These are phyloP conservation scores for Carpatolechia fugitivella DNA, from an alignment of 2,888 invertebrate genomes.

Conservation along the genomic window DNA sequence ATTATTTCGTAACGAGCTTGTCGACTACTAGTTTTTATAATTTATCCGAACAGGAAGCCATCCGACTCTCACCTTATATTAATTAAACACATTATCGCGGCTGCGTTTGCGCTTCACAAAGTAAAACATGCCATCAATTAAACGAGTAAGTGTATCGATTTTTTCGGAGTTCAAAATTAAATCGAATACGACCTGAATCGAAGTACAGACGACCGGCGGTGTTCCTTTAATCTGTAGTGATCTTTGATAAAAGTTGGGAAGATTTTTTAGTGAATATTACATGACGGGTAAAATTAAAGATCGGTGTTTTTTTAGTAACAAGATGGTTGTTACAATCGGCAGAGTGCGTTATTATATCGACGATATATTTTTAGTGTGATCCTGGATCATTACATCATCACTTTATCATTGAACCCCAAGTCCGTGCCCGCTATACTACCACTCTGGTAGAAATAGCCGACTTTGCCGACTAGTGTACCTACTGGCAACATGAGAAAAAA, in stretches of 20 bases:
- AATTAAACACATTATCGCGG: slow-evolving; percentile 51
- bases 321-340: too few species aligned
- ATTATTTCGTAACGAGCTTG: slow-evolving; percentile 43
- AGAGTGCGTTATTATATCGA: too few species aligned
- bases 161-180: not conserved
- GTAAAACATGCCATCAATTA: slow-evolving; percentile 17
- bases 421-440: too few species aligned
- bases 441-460: too few species aligned
- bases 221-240: not conserved
- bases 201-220: not conserved
- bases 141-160: slow-evolving; percentile 15
- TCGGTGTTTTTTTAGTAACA: too few species aligned
- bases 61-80: slow-evolving; percentile 47
- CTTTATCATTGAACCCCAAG: too few species aligned
- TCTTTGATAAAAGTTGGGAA: not conserved
- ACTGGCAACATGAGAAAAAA: too few species aligned
- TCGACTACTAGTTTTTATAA: slow-evolving; percentile 41
- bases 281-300: not conserved
- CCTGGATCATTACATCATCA: too few species aligned
- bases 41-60: slow-evolving; percentile 47
- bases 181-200: not conserved
- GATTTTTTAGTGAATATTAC: not conserved
- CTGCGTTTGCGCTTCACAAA: slow-evolving; percentile 14
- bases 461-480: too few species aligned
- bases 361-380: too few species aligned